Evolutionary conservation across 92 coral and sea anemone species (phyloP).

Genomic region (Siderastrea radians): DNA sequence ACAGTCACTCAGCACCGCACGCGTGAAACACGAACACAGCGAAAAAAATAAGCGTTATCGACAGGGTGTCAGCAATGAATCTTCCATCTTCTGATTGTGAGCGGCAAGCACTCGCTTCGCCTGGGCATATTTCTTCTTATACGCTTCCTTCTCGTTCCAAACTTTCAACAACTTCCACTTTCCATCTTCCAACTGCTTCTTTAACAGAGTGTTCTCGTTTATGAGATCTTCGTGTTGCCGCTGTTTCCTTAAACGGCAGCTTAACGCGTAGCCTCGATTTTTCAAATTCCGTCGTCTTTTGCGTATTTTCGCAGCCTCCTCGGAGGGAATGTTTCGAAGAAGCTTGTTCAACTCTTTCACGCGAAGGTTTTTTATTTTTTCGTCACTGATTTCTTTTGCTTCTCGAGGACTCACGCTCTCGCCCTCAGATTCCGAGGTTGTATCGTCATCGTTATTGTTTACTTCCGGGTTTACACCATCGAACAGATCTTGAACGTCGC

Average conservation of each 20-base stretch:
- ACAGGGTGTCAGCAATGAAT: background rate
- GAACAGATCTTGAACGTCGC: constrained; percentile 36
- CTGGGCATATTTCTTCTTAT: constrained; percentile 20
- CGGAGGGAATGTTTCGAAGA: constrained; percentile 51
- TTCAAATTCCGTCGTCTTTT: constrained; percentile 75
- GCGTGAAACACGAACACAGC: too few relatives aligned
- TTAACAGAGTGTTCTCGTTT: constrained; percentile 28
- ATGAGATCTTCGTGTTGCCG: constrained; percentile 49
- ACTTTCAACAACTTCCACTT: constrained; percentile 20
- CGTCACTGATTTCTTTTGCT: constrained; percentile 42
- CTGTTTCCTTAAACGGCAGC: constrained; percentile 68
- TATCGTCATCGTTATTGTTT: constrained; percentile 1
- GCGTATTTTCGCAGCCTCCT: constrained; percentile 42
- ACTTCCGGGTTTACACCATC: constrained; percentile 19
- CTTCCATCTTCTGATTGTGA: background rate
- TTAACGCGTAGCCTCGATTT: constrained; percentile 79
- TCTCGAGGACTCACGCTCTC: background rate
- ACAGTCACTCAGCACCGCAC: too few relatives aligned
- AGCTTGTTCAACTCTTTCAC: constrained; percentile 63
- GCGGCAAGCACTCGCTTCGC: background rate
- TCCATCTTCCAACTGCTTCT: constrained; percentile 53
- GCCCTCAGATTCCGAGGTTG: background rate
- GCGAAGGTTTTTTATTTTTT: constrained; percentile 54
- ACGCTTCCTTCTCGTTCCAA: constrained; percentile 35
- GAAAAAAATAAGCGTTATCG: background rate